phyloP scores from a whole-genome alignment of 2,113 vertebrate species.

The Lampris megalopsis region DNA sequence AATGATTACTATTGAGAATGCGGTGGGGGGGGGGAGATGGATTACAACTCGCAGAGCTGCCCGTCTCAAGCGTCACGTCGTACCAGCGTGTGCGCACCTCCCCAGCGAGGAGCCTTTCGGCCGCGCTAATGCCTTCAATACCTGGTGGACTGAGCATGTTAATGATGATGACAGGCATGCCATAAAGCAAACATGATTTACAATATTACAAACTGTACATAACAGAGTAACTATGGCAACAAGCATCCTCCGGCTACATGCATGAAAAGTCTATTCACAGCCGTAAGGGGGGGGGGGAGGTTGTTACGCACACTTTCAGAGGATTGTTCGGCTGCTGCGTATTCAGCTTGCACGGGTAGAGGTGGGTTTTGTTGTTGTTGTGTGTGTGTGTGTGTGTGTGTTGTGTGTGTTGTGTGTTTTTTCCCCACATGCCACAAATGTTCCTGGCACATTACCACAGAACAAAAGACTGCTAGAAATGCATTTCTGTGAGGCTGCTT shows the following conservation, averaged over 20 bases:
- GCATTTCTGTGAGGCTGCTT: constrained; percentile 9
- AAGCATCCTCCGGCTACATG: constrained; percentile 20
- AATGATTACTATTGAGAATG: constrained; percentile 51
- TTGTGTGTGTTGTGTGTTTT: too few relatives aligned
- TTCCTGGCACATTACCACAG: constrained; percentile 11
- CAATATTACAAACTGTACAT: background rate
- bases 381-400: too few relatives aligned
- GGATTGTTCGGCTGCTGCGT: constrained; percentile 1
- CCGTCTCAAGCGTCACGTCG: constrained; percentile 33
- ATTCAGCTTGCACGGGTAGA: background rate
- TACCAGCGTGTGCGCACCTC: constrained; percentile 49
- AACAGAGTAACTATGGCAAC: constrained; percentile 30
- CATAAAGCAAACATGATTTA: background rate
- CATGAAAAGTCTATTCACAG: constrained; percentile 23
- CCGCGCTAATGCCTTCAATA: constrained; percentile 32
- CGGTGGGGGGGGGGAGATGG: constrained; percentile 37
- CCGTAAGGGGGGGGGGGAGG: constrained; percentile 32
- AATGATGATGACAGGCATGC: constrained; percentile 36
- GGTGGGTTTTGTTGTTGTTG: too few relatives aligned
- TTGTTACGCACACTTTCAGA: constrained; percentile 22
- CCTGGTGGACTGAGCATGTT: constrained; percentile 27
- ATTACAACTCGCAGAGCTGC: constrained; percentile 45
- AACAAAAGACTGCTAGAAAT: constrained; percentile 5
- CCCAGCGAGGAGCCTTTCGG: constrained; percentile 53
- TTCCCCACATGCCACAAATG: background rate